A percentile compares a stretch with the other conserved stretches of the same genome.
These are phyloP conservation scores for Notothenia rossii DNA, from an alignment of 2,113 vertebrate genomes.

Conservation along the genomic window DNA sequence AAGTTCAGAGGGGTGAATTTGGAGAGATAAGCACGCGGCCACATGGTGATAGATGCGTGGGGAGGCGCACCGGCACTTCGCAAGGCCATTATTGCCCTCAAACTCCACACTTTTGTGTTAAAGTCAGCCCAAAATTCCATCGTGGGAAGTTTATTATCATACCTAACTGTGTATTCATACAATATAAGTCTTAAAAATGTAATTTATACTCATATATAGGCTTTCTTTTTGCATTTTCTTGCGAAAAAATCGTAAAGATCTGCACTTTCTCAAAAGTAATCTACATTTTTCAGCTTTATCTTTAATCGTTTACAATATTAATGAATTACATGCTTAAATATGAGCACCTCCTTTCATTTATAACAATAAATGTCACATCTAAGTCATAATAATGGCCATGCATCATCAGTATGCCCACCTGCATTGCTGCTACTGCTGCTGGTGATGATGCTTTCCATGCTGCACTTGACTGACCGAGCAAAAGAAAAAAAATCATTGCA, in stretches of 20 bases:
- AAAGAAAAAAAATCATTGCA: constrained; percentile 55
- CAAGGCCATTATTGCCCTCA: constrained; percentile 25
- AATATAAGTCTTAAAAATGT: too few relatives aligned
- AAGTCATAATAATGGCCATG: constrained; percentile 11
- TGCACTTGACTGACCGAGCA: constrained; percentile 45
- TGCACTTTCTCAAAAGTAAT: too few relatives aligned
- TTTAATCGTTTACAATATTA: too few relatives aligned
- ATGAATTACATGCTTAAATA: too few relatives aligned
- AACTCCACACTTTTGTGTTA: background rate
- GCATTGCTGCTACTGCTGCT: constrained; percentile 21
- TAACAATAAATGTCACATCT: background rate
- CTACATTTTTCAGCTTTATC: too few relatives aligned
- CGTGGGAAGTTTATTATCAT: background rate
- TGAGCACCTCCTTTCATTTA: background rate
- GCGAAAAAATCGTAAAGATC: too few relatives aligned
- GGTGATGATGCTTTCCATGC: constrained; percentile 47
- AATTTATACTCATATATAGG: background rate
- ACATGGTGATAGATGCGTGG: constrained; percentile 53
- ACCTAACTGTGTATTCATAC: background rate
- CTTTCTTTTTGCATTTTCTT: background rate
- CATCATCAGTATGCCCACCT: constrained; percentile 23
- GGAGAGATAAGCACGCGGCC: constrained; percentile 32
- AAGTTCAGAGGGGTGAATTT: constrained; percentile 35
- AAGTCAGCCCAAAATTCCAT: background rate
- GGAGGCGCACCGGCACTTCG: constrained; percentile 37